Evolutionary conservation across 64 coral and sea anemone genomes (phyloP).

Genomic region (Stichodactyla mertensii): DNA sequence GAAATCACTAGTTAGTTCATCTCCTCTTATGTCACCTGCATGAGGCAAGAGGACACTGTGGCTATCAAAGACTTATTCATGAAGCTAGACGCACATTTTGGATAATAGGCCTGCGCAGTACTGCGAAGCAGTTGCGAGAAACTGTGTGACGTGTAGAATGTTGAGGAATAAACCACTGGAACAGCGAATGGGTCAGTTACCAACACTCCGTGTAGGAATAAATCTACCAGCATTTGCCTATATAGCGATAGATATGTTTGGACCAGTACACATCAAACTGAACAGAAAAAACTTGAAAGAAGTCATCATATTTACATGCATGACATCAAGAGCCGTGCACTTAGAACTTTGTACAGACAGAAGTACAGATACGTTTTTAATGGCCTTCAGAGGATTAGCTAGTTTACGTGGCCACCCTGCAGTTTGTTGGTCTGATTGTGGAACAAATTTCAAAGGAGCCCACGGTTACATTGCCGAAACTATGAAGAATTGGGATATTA

Average conservation of each 20-base stretch:
- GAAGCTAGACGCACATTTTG: constrained; percentile 39
- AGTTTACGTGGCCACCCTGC: no score
- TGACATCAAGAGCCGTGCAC: no score
- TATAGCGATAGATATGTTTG: constrained; percentile 64
- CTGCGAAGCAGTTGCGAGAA: background rate
- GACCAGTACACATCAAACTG: constrained; percentile 24
- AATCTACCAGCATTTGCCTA: constrained; percentile 32
- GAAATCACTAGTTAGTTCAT: constrained; percentile 19
- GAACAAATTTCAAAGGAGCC: no score
- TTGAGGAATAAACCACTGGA: constrained; percentile 24
- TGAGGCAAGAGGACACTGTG: constrained; percentile 24
- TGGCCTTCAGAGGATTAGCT: no score
- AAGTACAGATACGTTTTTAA: no score
- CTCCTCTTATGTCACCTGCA: constrained; percentile 21
- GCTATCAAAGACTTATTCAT: constrained; percentile 33
- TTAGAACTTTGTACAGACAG: no score
- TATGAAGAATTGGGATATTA: no score
- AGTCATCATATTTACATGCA: constrained; percentile 20
- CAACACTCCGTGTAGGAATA: constrained; percentile 40
- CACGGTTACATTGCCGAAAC: no score
- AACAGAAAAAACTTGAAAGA: constrained; percentile 54
- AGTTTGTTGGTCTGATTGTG: no score
- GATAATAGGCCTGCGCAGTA: constrained; percentile 19
- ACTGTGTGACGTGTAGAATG: constrained; percentile 12
- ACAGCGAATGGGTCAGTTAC: constrained; percentile 63